These are phyloP conservation scores for Onychorhynchus coronatus DNA, from an alignment of 2,113 vertebrate genomes.

Conservation along the genomic window DNA sequence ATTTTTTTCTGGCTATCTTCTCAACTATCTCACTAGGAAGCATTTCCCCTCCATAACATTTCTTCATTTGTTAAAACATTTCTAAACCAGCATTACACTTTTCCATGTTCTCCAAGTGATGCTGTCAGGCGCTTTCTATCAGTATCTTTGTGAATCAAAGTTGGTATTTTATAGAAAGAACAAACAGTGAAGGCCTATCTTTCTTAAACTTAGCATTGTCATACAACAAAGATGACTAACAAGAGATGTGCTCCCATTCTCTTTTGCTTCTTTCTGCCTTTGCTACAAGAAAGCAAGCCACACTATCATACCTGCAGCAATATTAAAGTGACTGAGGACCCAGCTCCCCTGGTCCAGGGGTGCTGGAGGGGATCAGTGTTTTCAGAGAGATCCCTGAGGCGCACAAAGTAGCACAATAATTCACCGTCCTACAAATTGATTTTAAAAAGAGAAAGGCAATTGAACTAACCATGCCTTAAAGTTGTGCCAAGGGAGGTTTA, in stretches of 20 bases:
- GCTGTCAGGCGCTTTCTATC: not conserved
- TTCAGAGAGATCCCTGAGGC: not conserved
- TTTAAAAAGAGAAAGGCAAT: not conserved
- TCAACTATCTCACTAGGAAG: not conserved
- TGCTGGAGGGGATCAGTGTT: not conserved
- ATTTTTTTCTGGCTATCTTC: not conserved
- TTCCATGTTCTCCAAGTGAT: not conserved
- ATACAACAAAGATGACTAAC: not conserved
- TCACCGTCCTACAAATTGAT: not conserved
- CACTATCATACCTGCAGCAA: not conserved
- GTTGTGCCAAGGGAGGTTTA: not conserved
- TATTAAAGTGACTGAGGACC: not conserved
- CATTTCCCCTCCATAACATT: not conserved
- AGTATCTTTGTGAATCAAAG: not conserved
- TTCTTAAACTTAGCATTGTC: not conserved
- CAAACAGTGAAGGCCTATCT: not conserved
- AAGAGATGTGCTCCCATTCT: not conserved
- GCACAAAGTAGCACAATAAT: not conserved
- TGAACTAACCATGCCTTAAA: not conserved
- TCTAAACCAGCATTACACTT: not conserved
- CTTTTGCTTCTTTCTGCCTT: not conserved
- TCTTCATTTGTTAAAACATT: not conserved
- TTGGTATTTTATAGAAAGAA: not conserved
- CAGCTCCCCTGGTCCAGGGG: not conserved
- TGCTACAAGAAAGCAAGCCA: not conserved